Evolutionary conservation across 2,888 invertebrate species (phyloP).

Genomic region (Caenorhabditis sulstoni): DNA sequence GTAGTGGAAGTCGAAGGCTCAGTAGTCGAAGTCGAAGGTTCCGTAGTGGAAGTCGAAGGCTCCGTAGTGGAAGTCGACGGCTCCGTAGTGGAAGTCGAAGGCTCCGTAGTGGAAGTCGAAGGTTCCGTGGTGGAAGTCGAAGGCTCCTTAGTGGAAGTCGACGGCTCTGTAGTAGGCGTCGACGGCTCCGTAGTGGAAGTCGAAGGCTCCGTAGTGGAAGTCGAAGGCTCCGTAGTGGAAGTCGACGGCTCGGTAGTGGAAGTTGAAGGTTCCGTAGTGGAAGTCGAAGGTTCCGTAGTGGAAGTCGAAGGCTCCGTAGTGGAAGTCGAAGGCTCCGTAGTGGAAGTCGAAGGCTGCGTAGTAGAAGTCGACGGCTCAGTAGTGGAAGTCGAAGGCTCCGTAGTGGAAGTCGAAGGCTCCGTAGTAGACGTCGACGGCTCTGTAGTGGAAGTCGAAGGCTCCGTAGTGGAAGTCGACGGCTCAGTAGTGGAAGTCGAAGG

Average conservation of each 20-base stretch:
- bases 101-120: background rate
- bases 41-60: background rate
- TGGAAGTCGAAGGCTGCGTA: background rate
- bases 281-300: background rate
- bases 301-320: background rate
- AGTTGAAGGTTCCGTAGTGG: background rate
- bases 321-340: background rate
- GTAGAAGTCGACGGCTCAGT: background rate
- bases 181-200: background rate
- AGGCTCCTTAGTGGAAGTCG: background rate
- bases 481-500: background rate
- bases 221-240: background rate
- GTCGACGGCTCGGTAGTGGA: background rate
- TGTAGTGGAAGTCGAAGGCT: background rate
- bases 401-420: background rate
- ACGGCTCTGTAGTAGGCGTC: background rate
- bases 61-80: background rate
- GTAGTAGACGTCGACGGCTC: background rate
- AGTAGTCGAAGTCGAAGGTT: background rate
- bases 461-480: background rate
- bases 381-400: background rate
- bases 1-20: background rate
- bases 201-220: background rate
- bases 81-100: background rate
- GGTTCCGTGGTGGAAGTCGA: background rate